phyloP scores from a whole-genome alignment of 2,797 vertebrate species.

The Pseudotriccus pelzelni region DNA sequence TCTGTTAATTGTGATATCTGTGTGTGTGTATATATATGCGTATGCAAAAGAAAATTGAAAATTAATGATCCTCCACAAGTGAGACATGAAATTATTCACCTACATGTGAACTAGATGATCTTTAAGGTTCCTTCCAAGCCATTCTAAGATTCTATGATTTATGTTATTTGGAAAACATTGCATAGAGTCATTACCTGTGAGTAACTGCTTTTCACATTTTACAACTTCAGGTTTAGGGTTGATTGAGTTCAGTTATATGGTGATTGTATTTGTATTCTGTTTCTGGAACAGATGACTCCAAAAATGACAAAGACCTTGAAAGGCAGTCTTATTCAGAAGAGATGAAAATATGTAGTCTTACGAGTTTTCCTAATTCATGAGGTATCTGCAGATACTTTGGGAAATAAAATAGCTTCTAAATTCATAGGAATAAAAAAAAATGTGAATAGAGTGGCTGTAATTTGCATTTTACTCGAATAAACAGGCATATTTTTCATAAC shows the following conservation, averaged over 20 bases:
- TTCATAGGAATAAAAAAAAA: neutral
- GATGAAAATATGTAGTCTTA: neutral
- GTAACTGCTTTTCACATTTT: neutral
- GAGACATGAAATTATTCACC: neutral
- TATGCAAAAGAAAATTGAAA: neutral
- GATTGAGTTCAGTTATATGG: neutral
- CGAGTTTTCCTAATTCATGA: neutral
- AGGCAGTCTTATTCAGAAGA: neutral
- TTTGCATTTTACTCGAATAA: neutral
- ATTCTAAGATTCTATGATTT: neutral
- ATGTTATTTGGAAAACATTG: neutral
- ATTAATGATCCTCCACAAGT: neutral
- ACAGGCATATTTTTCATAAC: neutral
- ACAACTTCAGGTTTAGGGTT: neutral
- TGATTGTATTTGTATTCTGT: neutral
- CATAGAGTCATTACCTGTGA: neutral
- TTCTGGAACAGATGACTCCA: neutral
- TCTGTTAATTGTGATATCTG: neutral
- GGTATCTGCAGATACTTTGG: neutral
- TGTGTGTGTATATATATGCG: fast-evolving
- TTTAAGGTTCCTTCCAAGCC: neutral
- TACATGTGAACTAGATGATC: neutral
- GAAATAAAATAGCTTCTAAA: neutral
- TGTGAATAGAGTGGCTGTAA: neutral
- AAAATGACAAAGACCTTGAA: neutral